Evolutionary conservation across 2,888 invertebrate genomes (phyloP).

Genomic region (Smittia aterrima): DNA sequence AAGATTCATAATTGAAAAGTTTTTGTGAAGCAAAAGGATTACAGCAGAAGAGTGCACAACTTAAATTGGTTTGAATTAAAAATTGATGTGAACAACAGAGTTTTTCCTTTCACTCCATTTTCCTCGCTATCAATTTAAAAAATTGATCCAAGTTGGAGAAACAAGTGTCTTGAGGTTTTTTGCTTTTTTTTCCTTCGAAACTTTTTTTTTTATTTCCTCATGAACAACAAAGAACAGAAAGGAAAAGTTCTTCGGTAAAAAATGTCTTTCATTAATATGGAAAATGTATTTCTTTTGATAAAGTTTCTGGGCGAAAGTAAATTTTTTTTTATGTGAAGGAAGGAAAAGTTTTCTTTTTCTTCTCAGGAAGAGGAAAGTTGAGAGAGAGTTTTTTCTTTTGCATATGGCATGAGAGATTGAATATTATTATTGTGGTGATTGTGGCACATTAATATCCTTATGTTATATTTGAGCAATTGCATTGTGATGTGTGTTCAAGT

Average conservation of each 20-base stretch:
- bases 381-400: no score
- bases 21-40: background rate
- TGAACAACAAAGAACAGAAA: background rate
- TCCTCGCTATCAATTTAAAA: background rate
- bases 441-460: no score
- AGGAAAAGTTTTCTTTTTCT: background rate
- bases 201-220: background rate
- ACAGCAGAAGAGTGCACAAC: no score
- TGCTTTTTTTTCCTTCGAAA: background rate
- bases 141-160: background rate
- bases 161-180: background rate
- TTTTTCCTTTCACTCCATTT: background rate
- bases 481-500: no score
- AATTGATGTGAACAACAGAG: background rate
- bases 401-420: no score
- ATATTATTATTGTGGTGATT: no score
- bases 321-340: background rate
- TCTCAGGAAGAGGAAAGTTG: no score
- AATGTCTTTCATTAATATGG: slow-evolving; percentile 2
- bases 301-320: background rate
- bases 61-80: background rate
- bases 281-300: slow-evolving; percentile 7
- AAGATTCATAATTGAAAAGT: slow-evolving; percentile 5
- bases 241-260: background rate
- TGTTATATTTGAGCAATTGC: no score